phyloP scores from a whole-genome alignment of 2,888 invertebrate genomes.

The Linyphia triangularis region DNA sequence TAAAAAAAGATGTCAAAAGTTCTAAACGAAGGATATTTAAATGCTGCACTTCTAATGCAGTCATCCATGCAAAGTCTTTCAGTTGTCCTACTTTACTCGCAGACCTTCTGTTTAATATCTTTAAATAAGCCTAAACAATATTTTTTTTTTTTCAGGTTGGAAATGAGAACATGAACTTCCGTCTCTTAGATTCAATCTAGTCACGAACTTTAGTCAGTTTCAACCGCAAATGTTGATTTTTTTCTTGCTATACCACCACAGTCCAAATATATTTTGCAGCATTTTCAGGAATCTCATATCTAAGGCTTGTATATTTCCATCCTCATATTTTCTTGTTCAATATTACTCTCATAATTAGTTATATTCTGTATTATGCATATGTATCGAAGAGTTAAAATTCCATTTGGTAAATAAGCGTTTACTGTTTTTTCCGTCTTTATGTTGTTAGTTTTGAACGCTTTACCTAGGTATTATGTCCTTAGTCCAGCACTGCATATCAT shows the following conservation, averaged over 20 bases:
- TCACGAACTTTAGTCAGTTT: constrained; percentile 48
- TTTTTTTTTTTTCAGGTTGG: constrained; percentile 39
- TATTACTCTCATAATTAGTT: background rate
- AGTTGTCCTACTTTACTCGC: too few species aligned
- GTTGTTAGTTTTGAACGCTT: background rate
- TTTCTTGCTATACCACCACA: constrained; percentile 22
- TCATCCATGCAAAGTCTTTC: too few species aligned
- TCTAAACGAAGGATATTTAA: too few species aligned
- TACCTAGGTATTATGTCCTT: background rate
- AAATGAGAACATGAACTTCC: constrained; percentile 11
- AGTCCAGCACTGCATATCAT: background rate
- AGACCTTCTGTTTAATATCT: too few species aligned
- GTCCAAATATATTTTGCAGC: background rate
- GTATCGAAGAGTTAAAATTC: background rate
- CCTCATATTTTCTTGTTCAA: background rate
- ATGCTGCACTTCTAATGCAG: too few species aligned
- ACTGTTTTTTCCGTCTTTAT: background rate
- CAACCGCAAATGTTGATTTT: constrained; percentile 17
- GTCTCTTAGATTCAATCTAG: constrained; percentile 18
- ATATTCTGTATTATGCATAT: background rate
- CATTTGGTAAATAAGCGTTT: too few species aligned
- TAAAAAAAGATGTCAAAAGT: too few species aligned
- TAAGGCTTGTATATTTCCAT: constrained; percentile 35
- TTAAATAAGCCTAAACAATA: background rate
- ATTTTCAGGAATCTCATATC: constrained; percentile 41